These are phyloP conservation scores for Lamellibrachia columna DNA, from an alignment of 2,888 invertebrate species.

Conservation along the genomic window DNA sequence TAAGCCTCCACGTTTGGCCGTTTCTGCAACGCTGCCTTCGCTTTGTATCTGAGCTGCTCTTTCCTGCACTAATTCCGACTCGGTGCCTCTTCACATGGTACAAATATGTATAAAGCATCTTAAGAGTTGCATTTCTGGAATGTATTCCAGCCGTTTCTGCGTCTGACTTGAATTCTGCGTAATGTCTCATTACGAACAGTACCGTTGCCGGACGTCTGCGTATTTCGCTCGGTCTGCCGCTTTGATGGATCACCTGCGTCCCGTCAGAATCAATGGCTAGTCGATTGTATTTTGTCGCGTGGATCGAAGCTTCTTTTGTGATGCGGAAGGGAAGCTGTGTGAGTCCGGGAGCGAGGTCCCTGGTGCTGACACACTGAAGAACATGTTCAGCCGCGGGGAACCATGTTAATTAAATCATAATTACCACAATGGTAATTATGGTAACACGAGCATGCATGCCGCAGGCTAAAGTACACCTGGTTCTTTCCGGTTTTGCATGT, in stretches of 20 bases:
- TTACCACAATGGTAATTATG: not conserved
- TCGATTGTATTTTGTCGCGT: not conserved
- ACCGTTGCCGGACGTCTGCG: not conserved
- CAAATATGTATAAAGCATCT: too few species aligned
- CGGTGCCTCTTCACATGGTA: too few species aligned
- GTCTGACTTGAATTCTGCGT: not conserved
- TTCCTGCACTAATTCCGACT: too few species aligned
- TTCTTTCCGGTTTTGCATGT: too few species aligned
- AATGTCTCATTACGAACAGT: not conserved
- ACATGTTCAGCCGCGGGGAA: not conserved
- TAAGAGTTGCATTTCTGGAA: not conserved
- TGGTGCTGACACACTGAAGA: not conserved
- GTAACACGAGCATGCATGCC: not conserved
- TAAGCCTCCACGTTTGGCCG: too few species aligned
- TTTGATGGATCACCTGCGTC: not conserved
- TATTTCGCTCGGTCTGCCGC: not conserved
- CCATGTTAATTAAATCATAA: not conserved
- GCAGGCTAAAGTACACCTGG: too few species aligned
- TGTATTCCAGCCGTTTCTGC: not conserved
- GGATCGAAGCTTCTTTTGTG: not conserved
- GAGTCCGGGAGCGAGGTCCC: not conserved
- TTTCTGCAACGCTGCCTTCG: too few species aligned
- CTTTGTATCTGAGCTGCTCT: too few species aligned
- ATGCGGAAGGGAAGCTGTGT: not conserved
- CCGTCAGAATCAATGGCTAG: not conserved